Percentiles rank a stretch among this genome's conserved stretches.
phyloP scores from a whole-genome alignment of 2,113 vertebrate species.

The Clarias gariepinus region DNA sequence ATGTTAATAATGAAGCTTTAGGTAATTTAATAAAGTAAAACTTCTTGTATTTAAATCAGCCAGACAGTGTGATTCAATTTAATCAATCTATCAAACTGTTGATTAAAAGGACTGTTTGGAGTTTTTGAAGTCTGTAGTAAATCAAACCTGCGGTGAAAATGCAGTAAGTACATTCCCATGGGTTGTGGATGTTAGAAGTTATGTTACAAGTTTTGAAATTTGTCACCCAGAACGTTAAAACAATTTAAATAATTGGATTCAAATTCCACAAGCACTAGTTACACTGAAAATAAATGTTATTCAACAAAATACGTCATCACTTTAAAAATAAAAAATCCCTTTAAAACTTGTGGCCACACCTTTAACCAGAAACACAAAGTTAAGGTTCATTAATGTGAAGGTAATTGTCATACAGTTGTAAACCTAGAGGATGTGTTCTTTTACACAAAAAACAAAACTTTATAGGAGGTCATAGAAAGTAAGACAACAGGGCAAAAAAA shows the following conservation, averaged over 20 bases:
- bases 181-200: too few species aligned
- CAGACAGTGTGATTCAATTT: neutral
- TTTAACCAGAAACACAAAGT: neutral
- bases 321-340: too few species aligned
- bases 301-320: too few species aligned
- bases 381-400: slow-evolving; percentile 19
- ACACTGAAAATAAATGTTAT: too few species aligned
- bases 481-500: neutral
- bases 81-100: neutral
- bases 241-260: too few species aligned
- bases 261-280: too few species aligned
- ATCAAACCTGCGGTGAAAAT: too few species aligned
- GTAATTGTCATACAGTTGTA: neutral
- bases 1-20: neutral
- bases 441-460: slow-evolving; percentile 23
- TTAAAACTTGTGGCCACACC: too few species aligned
- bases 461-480: neutral
- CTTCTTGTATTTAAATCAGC: neutral
- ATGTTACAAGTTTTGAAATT: too few species aligned
- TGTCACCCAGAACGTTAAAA: too few species aligned
- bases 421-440: slow-evolving; percentile 17
- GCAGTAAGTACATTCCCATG: too few species aligned
- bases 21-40: neutral
- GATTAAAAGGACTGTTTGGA: neutral
- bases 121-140: too few species aligned